phyloP scores from a whole-genome alignment of 2,113 vertebrate genomes.

The Rhabdomys dilectus region DNA sequence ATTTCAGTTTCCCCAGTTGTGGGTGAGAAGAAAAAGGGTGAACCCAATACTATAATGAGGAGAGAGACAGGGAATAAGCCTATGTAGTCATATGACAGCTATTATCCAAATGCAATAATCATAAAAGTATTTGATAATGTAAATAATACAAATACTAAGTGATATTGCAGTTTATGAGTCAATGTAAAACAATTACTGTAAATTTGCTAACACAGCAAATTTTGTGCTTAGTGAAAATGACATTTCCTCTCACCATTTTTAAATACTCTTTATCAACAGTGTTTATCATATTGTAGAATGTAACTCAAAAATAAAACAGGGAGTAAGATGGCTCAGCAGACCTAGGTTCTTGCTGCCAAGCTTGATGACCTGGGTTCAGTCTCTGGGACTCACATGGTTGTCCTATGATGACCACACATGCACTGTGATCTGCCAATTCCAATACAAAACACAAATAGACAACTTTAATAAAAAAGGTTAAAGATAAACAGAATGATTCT shows the following conservation, averaged over 20 bases:
- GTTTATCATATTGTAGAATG: not conserved
- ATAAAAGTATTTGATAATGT: not conserved
- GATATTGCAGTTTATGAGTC: not conserved
- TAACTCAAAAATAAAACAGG: not conserved
- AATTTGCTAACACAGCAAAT: not conserved
- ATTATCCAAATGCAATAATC: not conserved
- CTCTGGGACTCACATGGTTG: too few relatives aligned
- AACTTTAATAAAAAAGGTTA: not conserved
- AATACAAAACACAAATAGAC: not conserved
- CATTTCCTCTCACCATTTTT: not conserved
- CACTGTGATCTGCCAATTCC: not conserved
- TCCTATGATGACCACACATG: not conserved
- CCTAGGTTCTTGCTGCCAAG: not conserved
- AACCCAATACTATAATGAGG: not conserved
- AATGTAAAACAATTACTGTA: not conserved
- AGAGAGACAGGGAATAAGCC: too few relatives aligned
- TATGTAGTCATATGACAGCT: too few relatives aligned
- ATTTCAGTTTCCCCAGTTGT: not conserved
- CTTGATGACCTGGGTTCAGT: not conserved
- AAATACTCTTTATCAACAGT: not conserved
- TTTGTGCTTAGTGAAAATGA: not conserved
- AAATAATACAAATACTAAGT: not conserved
- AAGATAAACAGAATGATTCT: not conserved
- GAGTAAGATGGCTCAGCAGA: not conserved
- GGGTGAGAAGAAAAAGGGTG: not conserved